These are phyloP conservation scores for Hyles euphorbiae DNA, from an alignment of 1,140 invertebrate genomes.

Conservation along the genomic window DNA sequence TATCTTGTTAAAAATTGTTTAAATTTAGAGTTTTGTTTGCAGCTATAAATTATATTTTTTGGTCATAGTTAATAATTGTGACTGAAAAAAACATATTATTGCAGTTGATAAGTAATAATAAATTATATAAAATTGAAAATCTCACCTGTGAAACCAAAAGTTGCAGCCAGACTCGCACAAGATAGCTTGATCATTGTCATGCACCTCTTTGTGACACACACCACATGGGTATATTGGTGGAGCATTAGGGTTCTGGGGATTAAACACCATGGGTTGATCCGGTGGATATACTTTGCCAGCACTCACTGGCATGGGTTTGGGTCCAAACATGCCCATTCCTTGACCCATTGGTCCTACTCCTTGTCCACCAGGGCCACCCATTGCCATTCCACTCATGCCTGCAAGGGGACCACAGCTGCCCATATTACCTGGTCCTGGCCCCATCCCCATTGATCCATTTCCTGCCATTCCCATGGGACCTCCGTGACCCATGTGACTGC, in stretches of 20 bases:
- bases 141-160: constrained; percentile 98
- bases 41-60: no score
- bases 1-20: no score
- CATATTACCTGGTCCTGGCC: constrained; percentile 76
- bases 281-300: constrained; percentile 95
- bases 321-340: constrained; percentile 79
- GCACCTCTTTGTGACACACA: constrained; percentile 98
- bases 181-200: constrained; percentile 98
- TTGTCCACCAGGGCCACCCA: constrained; percentile 77
- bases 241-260: constrained; percentile 98
- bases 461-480: constrained; percentile 75
- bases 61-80: no score
- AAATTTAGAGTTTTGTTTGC: no score
- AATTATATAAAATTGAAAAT: not conserved
- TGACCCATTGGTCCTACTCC: constrained; percentile 78
- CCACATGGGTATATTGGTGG: constrained; percentile 98
- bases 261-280: constrained; percentile 98
- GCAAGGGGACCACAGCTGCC: constrained; percentile 77
- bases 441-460: constrained; percentile 74
- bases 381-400: constrained; percentile 79
- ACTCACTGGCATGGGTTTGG: constrained; percentile 90
- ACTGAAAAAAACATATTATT: no score
- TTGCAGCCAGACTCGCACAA: constrained; percentile 99
- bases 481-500: constrained; percentile 68
- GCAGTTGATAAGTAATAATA: no score